Evolutionary conservation across 1,140 invertebrate species (phyloP).

Genomic region (Argopecten irradians): DNA sequence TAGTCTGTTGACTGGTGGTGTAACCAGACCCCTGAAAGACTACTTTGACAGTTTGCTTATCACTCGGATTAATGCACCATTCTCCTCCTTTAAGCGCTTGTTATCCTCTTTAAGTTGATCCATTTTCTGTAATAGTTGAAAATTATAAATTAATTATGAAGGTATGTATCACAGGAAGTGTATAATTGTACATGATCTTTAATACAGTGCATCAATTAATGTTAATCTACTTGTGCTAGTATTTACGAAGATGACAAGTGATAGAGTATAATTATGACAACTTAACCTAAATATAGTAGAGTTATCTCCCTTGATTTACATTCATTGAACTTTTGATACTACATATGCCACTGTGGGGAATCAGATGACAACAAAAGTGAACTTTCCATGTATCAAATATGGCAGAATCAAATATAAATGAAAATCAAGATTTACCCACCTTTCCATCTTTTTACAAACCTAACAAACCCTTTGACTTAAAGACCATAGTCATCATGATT

Average conservation of each 20-base stretch:
- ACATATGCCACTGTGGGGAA: no score
- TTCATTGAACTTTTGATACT: background rate
- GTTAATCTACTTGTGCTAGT: background rate
- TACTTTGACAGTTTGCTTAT: slow-evolving; percentile 95
- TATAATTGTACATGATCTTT: background rate
- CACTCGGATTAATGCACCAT: slow-evolving; percentile 97
- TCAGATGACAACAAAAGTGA: no score
- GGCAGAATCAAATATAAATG: no score
- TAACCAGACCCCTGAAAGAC: background rate
- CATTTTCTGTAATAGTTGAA: slow-evolving; percentile 64
- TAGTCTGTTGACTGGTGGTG: background rate
- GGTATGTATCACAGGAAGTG: background rate
- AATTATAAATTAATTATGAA: background rate
- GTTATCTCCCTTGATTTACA: background rate
- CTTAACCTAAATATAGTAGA: background rate
- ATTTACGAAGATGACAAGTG: background rate
- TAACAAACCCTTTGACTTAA: no score
- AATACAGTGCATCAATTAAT: background rate
- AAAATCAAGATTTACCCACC: no score
- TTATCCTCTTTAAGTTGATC: slow-evolving; percentile 80
- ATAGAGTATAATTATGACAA: slow-evolving; percentile 11
- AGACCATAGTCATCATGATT: no score
- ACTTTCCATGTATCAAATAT: no score
- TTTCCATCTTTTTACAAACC: no score
- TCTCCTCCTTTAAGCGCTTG: slow-evolving; percentile 97